Evolutionary conservation across 2,888 invertebrate genomes (phyloP), one percentile per base, ranked within the genome.

Genomic region (Eulithis testata): DNA sequence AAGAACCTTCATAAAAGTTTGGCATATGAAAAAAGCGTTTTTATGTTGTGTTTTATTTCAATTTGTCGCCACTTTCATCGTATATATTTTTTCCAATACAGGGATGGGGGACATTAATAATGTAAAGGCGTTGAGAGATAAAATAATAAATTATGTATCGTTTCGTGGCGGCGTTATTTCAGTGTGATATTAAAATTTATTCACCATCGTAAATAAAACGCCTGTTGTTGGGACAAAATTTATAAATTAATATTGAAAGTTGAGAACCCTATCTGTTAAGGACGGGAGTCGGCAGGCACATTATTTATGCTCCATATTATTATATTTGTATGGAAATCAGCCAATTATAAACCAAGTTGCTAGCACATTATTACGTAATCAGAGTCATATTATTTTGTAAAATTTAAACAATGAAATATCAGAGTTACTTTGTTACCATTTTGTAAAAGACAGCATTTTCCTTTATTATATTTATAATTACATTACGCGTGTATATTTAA

Each of bases 241-340:
- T 71, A 76, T 79, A 74, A 73, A 76, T 76, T 76, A 74, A 76
- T 75, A 75, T 73, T 65, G 71, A 71, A 53, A 71, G 57, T 70
- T 67, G 68, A 69, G 61, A 53, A 66, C 65, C 49, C 63, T 64
- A 68, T 67, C 52, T 69, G 70, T 54, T 56, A 57, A 61, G 66
- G 68, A 64, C 47, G 51, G 56, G 59, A 63, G 63, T n/a, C 63
- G 53, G 59, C 31, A 49, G 47, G 51, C 63, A 62, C 51, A 54
- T 60, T 40, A 73, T 73, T 71, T 68, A 76, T 71, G 71, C 45
- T 60, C 65, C 54, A 54, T 57, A n/a, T n/a, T n/a, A 54, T 47
- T 47, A 56, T 56, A 68, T 49, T 56, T 59, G 45, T 65, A 53
- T 60, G 60, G 31, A 51, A 63, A 49, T 57, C n/a, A 54, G 50